Base-by-base conservation (phyloP, 1,140 invertebrate species). In the Solenopsis fugax region DNA sequence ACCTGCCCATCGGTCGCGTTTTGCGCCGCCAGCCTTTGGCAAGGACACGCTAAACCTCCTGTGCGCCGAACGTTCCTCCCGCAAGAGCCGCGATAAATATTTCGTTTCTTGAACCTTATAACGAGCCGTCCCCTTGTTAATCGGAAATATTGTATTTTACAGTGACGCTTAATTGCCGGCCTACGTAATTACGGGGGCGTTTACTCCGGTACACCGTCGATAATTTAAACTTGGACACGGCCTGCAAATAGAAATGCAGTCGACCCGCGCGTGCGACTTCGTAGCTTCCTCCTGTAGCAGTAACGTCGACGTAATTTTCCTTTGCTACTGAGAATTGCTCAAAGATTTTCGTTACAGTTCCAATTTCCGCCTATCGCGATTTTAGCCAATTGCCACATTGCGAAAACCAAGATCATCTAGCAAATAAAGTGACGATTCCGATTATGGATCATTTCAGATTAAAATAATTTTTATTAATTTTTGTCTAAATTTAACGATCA, bases 1-100 rank as follows among this genome's bases (percentile, higher is more conserved):
- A 91, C 90, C 87, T 88, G 78, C 24, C 87, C 89, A 88, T 88
- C 90, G 89, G 82, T 80, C 81, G 89, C 71, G 76, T 73, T 58
- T 88, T 78, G 60, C 52, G 69, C 64, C 73, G 48, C 54, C 82
- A 81, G 34, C 72, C 77, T 76, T 78, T 75, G 64, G 78, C 89
- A 81, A 76, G 84, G 87, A 88, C 87, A 88, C 89, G 45, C 62
- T 80, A 62, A 87, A 85, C 62, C n/a, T 29, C 18, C 29, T 16
- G 71, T 50, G 60, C 76, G 52, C 34, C 13, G 16, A n/a, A 73
- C 85, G 64, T 52, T 41, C 50, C 56, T n/a, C 62, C 45, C 21
- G 71, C 56, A 6, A 50, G 13, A 58, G 56, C 6, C 62, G 64
- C 71, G 75, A 85, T 85, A 87, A 85, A 87, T 72, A 90, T 65